phyloP scores from a whole-genome alignment of 2,113 vertebrate genomes.

The Osmerus mordax region DNA sequence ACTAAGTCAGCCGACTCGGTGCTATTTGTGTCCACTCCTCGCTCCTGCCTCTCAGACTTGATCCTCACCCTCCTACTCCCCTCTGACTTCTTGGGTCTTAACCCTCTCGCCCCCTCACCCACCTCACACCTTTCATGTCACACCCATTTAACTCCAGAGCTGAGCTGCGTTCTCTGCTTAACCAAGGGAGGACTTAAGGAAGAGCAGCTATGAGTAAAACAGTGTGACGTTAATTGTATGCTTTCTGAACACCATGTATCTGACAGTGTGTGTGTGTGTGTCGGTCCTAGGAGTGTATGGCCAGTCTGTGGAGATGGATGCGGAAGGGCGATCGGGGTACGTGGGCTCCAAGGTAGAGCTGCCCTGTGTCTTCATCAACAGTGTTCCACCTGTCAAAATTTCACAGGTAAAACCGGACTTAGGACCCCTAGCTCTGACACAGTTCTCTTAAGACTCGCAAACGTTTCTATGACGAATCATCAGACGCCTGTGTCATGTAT shows the following conservation, averaged over 20 bases:
- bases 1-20: neutral
- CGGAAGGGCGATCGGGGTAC: conserved; percentile 79
- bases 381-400: conserved; percentile 85
- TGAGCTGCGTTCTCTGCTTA: no score
- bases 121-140: no score
- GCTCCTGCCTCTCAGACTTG: neutral
- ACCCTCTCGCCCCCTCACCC: no score
- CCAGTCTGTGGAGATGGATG: conserved; percentile 84
- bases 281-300: conserved; percentile 42
- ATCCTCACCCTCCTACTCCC: neutral
- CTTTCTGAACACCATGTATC: neutral
- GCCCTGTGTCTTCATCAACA: conserved; percentile 88
- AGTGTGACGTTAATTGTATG: neutral
- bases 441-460: neutral
- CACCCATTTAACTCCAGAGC: no score
- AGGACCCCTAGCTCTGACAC: neutral
- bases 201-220: no score
- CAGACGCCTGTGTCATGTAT: neutral
- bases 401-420: conserved; percentile 78
- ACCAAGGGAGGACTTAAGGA: no score
- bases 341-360: conserved; percentile 87
- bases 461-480: neutral
- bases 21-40: neutral
- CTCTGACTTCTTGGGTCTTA: neutral
- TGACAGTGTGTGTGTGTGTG: conserved; percentile 8